Evolutionary conservation across 2,797 vertebrate species (phyloP).

Genomic region (Arrhamphus sclerolepis): DNA sequence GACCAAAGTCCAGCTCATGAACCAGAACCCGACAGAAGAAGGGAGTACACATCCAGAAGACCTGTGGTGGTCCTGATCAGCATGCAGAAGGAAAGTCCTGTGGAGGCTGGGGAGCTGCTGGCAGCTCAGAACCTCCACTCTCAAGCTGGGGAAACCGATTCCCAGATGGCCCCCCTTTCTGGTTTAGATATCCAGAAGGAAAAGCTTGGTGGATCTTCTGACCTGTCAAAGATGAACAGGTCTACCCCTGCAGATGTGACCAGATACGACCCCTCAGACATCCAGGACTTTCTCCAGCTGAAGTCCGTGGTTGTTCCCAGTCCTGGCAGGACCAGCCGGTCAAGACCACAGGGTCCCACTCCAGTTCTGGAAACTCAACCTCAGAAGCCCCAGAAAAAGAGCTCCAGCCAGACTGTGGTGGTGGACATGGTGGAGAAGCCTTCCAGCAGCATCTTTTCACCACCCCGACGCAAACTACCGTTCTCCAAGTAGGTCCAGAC

Average conservation of each 20-base stretch:
- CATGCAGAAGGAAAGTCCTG: constrained; percentile 78
- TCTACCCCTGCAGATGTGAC: constrained; percentile 7
- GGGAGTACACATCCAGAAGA: constrained; percentile 60
- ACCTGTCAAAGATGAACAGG: constrained; percentile 17
- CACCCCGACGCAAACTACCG: constrained; percentile 84
- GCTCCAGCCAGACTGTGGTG: constrained; percentile 65
- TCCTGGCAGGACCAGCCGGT: constrained; percentile 27
- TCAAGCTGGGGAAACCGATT: constrained; percentile 11
- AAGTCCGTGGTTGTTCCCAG: constrained; percentile 16
- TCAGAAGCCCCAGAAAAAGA: constrained; percentile 73
- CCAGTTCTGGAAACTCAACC: constrained; percentile 69
- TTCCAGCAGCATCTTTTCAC: constrained; percentile 80
- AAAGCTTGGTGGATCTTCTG: not conserved
- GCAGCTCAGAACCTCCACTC: constrained; percentile 43
- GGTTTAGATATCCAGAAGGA: constrained; percentile 35
- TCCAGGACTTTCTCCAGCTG: constrained; percentile 52
- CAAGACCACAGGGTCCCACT: constrained; percentile 52
- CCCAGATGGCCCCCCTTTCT: constrained; percentile 11
- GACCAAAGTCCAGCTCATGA: constrained; percentile 70
- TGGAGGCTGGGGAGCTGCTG: constrained; percentile 68
- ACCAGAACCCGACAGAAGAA: constrained; percentile 61
- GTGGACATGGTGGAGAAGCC: constrained; percentile 78
- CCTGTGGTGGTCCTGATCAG: constrained; percentile 83
- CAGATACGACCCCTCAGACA: constrained; percentile 44
- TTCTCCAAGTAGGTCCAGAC: constrained; percentile 84